Evolutionary conservation across 2,888 invertebrate genomes (phyloP).

Genomic region (Rotaria socialis): DNA sequence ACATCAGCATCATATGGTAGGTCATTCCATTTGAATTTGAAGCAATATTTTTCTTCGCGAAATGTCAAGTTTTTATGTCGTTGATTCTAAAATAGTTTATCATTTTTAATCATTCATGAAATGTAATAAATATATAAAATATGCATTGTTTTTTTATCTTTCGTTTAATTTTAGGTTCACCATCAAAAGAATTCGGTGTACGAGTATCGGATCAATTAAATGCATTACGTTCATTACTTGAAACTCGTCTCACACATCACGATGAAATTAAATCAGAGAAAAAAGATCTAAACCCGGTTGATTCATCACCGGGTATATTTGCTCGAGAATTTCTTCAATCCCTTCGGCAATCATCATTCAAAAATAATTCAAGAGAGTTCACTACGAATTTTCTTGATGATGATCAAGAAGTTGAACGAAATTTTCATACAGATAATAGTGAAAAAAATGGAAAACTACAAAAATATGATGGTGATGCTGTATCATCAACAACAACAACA

Average conservation of each 20-base stretch:
- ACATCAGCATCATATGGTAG: neutral
- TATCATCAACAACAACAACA: neutral
- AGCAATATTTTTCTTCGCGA: no score
- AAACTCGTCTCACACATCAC: neutral
- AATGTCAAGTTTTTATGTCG: no score
- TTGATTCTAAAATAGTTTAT: no score
- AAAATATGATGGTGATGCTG: neutral
- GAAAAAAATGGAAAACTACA: neutral
- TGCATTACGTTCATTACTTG: conserved; percentile 27
- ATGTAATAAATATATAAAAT: no score
- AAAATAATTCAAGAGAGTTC: neutral
- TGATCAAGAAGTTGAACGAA: neutral
- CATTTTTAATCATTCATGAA: no score
- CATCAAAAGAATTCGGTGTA: neutral
- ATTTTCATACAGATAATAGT: neutral
- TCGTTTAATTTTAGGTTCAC: neutral
- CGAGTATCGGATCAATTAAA: conserved; percentile 19
- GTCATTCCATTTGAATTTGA: neutral
- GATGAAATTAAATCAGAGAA: neutral
- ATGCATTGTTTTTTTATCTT: no score
- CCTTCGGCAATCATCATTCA: neutral
- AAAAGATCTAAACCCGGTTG: neutral
- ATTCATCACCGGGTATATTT: neutral
- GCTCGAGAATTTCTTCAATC: neutral
- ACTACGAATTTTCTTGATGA: neutral